A percentile compares a stretch with the other conserved stretches of the same genome.
Conservation (phyloP, 2,113 vertebrate genomes). For the Channa maculata region DNA sequence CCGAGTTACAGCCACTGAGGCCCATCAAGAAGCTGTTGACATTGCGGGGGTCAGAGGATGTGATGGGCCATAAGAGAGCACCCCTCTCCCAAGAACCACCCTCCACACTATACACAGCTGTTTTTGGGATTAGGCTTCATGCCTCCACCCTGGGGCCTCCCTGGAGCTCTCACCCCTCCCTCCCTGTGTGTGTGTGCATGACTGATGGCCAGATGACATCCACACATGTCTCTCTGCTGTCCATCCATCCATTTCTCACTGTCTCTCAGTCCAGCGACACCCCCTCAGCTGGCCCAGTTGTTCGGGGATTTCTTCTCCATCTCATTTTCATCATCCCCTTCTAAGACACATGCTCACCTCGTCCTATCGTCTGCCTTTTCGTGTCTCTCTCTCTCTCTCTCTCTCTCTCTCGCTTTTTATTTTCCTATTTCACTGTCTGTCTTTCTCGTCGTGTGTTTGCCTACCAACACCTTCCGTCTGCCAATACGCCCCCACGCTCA, state of each 20-base stretch:
- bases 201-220: slow-evolving; percentile 83
- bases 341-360: slow-evolving; percentile 36
- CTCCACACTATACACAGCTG: slow-evolving; percentile 77
- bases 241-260: slow-evolving; percentile 48
- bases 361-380: slow-evolving; percentile 9
- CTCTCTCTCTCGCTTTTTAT: slow-evolving; percentile 5
- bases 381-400: background rate
- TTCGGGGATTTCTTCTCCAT: slow-evolving; percentile 63
- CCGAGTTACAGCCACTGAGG: slow-evolving; percentile 14
- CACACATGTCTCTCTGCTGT: slow-evolving; percentile 77
- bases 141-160: slow-evolving; percentile 58
- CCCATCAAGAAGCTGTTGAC: slow-evolving; percentile 54
- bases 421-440: slow-evolving; percentile 15
- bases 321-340: slow-evolving; percentile 59
- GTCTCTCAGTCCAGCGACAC: slow-evolving; percentile 18
- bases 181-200: slow-evolving; percentile 49
- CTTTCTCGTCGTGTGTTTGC: slow-evolving; percentile 47
- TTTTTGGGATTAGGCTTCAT: slow-evolving; percentile 81
- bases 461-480: slow-evolving; percentile 65
- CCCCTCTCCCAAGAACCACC: slow-evolving; percentile 63
- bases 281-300: slow-evolving; percentile 65
- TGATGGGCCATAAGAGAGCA: slow-evolving; percentile 68
- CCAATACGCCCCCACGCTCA: slow-evolving; percentile 70
- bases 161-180: slow-evolving; percentile 37
- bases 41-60: slow-evolving; percentile 69